These are phyloP conservation scores for Nomada fabriciana DNA, from an alignment of 2,888 invertebrate genomes.

Conservation along the genomic window DNA sequence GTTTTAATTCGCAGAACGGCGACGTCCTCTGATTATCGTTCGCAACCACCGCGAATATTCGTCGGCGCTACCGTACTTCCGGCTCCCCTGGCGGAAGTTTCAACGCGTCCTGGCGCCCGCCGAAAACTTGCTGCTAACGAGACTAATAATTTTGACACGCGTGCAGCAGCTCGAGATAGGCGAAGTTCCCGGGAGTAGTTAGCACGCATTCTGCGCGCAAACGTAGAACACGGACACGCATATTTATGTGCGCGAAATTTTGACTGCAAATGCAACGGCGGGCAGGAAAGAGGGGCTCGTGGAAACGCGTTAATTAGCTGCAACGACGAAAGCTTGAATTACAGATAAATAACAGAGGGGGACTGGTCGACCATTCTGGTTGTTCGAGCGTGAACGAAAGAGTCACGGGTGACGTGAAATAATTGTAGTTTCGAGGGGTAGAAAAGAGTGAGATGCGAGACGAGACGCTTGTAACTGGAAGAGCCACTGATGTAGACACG, in stretches of 20 bases:
- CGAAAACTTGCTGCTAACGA: slow-evolving; percentile 62
- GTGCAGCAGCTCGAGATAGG: slow-evolving; percentile 34
- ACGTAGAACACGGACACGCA: not conserved
- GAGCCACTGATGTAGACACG: no score
- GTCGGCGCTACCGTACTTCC: slow-evolving; percentile 36
- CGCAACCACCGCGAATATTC: slow-evolving; percentile 47
- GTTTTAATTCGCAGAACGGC: slow-evolving; percentile 55
- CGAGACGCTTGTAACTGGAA: no score
- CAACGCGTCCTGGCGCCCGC: slow-evolving; percentile 46
- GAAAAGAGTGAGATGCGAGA: not conserved
- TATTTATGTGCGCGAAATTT: not conserved
- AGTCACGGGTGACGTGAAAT: not conserved
- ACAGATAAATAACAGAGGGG: not conserved
- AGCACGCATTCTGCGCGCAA: slow-evolving; percentile 10
- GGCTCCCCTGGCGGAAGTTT: slow-evolving; percentile 45
- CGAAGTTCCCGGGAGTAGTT: slow-evolving; percentile 36
- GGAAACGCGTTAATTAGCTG: slow-evolving; percentile 26
- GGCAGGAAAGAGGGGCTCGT: not conserved
- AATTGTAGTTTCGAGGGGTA: not conserved
- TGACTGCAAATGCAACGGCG: not conserved
- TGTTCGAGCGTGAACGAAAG: not conserved
- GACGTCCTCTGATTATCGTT: slow-evolving; percentile 45
- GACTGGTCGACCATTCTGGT: not conserved
- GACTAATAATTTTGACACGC: slow-evolving; percentile 61
- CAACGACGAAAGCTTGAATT: not conserved